A percentile compares a stretch with the other conserved stretches of the same genome.
phyloP scores from a whole-genome alignment of 2,888 invertebrate genomes.

The Volucella inflata region DNA sequence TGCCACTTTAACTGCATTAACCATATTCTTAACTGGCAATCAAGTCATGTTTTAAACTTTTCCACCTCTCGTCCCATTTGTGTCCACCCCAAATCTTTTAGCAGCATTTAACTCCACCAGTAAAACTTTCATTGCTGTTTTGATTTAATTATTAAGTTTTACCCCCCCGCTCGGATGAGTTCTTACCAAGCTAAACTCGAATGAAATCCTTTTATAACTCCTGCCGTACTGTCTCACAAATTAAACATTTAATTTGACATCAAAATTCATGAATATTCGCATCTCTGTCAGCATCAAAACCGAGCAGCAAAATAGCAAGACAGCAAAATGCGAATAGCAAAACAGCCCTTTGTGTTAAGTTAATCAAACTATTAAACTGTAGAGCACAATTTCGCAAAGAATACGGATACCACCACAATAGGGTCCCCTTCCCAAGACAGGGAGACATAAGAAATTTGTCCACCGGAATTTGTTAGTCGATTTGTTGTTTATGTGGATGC shows the following conservation, averaged over 20 bases:
- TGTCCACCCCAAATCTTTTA: background rate
- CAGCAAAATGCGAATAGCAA: no score
- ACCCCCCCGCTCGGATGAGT: background rate
- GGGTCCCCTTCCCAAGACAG: slow-evolving; percentile 7
- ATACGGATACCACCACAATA: slow-evolving; percentile 7
- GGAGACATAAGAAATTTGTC: slow-evolving; percentile 36
- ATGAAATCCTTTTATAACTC: slow-evolving; percentile 26
- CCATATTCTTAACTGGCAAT: background rate
- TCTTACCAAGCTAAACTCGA: slow-evolving; percentile 14
- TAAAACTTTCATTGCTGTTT: slow-evolving; percentile 40
- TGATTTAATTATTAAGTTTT: slow-evolving; percentile 58
- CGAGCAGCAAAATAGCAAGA: background rate
- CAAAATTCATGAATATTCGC: slow-evolving; percentile 49
- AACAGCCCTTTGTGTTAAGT: slow-evolving; percentile 38
- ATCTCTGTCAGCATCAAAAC: background rate
- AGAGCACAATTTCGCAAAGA: slow-evolving; percentile 27
- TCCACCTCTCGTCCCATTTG: background rate
- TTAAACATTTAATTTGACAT: slow-evolving; percentile 53
- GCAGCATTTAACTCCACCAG: slow-evolving; percentile 26
- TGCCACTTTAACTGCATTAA: no score
- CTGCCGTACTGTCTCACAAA: slow-evolving; percentile 31
- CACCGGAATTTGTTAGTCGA: slow-evolving; percentile 64
- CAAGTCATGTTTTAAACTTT: background rate
- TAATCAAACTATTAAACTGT: slow-evolving; percentile 69
- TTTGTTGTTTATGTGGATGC: slow-evolving; percentile 68